Evolutionary conservation across 2,888 invertebrate genomes (phyloP).

Genomic region (Epistrophella euchroma): DNA sequence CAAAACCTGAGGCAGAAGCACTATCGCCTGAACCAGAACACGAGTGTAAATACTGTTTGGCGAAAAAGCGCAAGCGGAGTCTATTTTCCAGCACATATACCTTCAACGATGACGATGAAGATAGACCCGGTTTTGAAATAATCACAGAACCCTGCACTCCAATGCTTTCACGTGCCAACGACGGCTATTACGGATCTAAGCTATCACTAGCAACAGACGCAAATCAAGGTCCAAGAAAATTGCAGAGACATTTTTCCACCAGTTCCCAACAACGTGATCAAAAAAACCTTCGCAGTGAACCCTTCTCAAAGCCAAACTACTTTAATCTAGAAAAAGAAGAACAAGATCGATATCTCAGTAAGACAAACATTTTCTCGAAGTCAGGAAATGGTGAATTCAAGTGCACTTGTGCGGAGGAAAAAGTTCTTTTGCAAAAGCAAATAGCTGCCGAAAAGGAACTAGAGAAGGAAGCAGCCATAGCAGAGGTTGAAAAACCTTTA

Average conservation of each 20-base stretch:
- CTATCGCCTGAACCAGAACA: slow-evolving; percentile 77
- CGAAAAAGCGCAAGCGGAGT: slow-evolving; percentile 79
- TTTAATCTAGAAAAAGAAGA: slow-evolving; percentile 87
- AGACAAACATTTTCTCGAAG: slow-evolving; percentile 80
- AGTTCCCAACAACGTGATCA: slow-evolving; percentile 26
- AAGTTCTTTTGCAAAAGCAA: slow-evolving; percentile 79
- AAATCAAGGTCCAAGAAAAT: slow-evolving; percentile 54
- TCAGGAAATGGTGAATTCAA: slow-evolving; percentile 77
- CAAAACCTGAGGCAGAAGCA: slow-evolving; percentile 56
- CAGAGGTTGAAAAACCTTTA: slow-evolving; percentile 79
- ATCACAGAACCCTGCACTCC: slow-evolving; percentile 88
- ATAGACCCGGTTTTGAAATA: slow-evolving; percentile 86
- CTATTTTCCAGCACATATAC: slow-evolving; percentile 82
- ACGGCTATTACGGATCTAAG: slow-evolving; percentile 82
- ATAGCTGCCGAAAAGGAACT: slow-evolving; percentile 62
- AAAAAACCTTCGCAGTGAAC: slow-evolving; percentile 15
- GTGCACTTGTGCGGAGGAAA: slow-evolving; percentile 82
- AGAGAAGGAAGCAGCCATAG: slow-evolving; percentile 80
- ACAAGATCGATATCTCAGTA: slow-evolving; percentile 80
- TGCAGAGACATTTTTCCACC: slow-evolving; percentile 67
- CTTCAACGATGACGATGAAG: slow-evolving; percentile 86
- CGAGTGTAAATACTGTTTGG: slow-evolving; percentile 81
- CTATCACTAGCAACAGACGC: slow-evolving; percentile 80
- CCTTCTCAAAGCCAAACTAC: slow-evolving; percentile 84
- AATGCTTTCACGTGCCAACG: slow-evolving; percentile 86